These are phyloP conservation scores for Hypsibius dujardini DNA, from an alignment of 1,140 invertebrate genomes.

Conservation along the genomic window DNA sequence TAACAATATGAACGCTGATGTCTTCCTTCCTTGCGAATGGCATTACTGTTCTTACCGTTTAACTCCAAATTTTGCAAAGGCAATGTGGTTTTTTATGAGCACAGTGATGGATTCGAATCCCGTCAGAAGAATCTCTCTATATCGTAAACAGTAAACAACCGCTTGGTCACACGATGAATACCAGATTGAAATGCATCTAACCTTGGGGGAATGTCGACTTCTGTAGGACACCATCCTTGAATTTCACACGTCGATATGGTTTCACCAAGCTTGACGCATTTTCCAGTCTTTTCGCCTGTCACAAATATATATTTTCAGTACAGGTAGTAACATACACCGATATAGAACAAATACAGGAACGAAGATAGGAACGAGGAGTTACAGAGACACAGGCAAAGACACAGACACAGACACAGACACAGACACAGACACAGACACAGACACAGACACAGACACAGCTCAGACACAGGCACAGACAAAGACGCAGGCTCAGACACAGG, in stretches of 20 bases:
- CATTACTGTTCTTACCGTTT: slow-evolving; percentile 28
- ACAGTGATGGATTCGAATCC: slow-evolving; percentile 37
- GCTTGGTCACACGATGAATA: too few relatives aligned
- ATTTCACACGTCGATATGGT: slow-evolving; percentile 33
- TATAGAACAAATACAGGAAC: too few relatives aligned
- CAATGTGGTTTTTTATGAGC: slow-evolving; percentile 39
- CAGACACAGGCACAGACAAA: background rate
- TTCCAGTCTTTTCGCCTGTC: too few relatives aligned
- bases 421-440: too few relatives aligned
- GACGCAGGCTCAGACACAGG: slow-evolving; percentile 18
- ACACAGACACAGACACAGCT: too few relatives aligned
- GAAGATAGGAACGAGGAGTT: too few relatives aligned
- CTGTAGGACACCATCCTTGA: slow-evolving; percentile 39
- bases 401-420: too few relatives aligned
- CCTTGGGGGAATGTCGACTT: slow-evolving; percentile 27
- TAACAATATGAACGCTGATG: background rate
- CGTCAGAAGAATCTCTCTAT: slow-evolving; percentile 22
- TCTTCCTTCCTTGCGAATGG: background rate
- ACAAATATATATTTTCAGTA: too few relatives aligned
- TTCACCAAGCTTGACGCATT: background rate
- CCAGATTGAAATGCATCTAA: too few relatives aligned
- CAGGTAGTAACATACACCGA: too few relatives aligned
- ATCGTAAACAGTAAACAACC: too few relatives aligned
- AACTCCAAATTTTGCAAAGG: slow-evolving; percentile 35
- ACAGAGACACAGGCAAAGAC: too few relatives aligned